Percentiles rank a stretch among this genome's conserved stretches.
Evolutionary conservation across 2,888 invertebrate species (phyloP).

Genomic region (Achlya flavicornis): DNA sequence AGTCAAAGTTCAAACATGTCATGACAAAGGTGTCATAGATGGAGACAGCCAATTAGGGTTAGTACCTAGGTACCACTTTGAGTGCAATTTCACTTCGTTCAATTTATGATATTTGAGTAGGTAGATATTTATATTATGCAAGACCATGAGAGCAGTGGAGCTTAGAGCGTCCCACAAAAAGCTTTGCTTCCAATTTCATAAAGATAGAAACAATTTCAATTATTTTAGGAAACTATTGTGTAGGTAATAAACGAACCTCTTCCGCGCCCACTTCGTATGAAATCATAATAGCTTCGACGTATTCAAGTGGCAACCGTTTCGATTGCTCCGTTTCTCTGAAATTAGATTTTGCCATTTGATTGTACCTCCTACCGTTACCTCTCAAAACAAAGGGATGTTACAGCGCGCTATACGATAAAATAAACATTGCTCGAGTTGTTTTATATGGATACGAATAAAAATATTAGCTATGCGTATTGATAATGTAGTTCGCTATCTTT

Average conservation of each 20-base stretch:
- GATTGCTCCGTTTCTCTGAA: slow-evolving; percentile 36
- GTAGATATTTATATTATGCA: too few relatives aligned
- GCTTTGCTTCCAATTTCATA: too few relatives aligned
- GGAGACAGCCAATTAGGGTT: too few relatives aligned
- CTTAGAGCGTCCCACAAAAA: too few relatives aligned
- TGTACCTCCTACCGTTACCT: slow-evolving; percentile 30
- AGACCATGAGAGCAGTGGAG: too few relatives aligned
- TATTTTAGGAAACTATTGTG: neutral
- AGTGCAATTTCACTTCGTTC: too few relatives aligned
- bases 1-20: too few relatives aligned
- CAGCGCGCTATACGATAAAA: slow-evolving; percentile 37
- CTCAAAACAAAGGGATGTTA: slow-evolving; percentile 42
- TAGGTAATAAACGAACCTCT: slow-evolving; percentile 5
- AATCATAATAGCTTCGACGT: slow-evolving; percentile 35
- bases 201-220: too few relatives aligned
- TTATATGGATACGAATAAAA: slow-evolving; percentile 14
- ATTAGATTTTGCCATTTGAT: slow-evolving; percentile 40
- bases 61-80: too few relatives aligned
- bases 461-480: slow-evolving; percentile 16
- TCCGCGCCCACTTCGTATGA: slow-evolving; percentile 19
- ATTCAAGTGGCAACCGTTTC: slow-evolving; percentile 33
- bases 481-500: neutral
- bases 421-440: slow-evolving; percentile 38
- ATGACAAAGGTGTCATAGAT: too few relatives aligned
- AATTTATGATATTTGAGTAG: too few relatives aligned